A percentile compares a stretch with the other conserved stretches of the same genome.
phyloP scores from a whole-genome alignment of 2,797 vertebrate species.

The Apogon hyalosoma region DNA sequence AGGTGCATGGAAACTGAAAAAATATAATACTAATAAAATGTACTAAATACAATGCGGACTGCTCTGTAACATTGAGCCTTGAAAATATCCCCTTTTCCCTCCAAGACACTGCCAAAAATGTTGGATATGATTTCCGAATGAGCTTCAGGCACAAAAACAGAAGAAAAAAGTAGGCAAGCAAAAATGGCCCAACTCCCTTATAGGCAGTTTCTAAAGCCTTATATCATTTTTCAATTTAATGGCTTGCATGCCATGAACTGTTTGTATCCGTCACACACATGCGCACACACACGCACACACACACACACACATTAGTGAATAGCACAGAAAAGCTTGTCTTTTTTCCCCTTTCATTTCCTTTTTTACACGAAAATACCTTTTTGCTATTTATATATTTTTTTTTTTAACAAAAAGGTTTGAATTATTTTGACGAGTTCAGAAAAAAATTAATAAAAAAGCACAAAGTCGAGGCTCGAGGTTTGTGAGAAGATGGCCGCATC shows the following conservation, averaged over 20 bases:
- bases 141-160: slow-evolving; percentile 50
- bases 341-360: slow-evolving; percentile 28
- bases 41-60: slow-evolving; percentile 37
- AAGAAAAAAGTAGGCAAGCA: slow-evolving; percentile 21
- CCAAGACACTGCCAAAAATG: slow-evolving; percentile 50
- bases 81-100: slow-evolving; percentile 47
- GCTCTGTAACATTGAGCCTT: slow-evolving; percentile 29
- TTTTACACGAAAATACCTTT: slow-evolving; percentile 12
- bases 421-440: slow-evolving; percentile 11
- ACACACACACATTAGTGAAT: slow-evolving; percentile 14
- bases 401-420: not conserved
- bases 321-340: slow-evolving; percentile 17
- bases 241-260: slow-evolving; percentile 43
- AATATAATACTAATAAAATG: slow-evolving; percentile 8
- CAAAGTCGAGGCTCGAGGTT: slow-evolving; percentile 13
- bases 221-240: slow-evolving; percentile 64
- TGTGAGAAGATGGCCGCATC: slow-evolving; percentile 44
- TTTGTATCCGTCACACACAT: slow-evolving; percentile 33
- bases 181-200: slow-evolving; percentile 54
- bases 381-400: slow-evolving; percentile 3
- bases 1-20: not conserved
- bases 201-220: slow-evolving; percentile 53
- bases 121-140: slow-evolving; percentile 58
- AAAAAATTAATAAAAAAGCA: not conserved
- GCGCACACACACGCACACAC: slow-evolving; percentile 18